phyloP scores from a whole-genome alignment of 2,888 invertebrate species.

The Scaptomyza reducta region DNA sequence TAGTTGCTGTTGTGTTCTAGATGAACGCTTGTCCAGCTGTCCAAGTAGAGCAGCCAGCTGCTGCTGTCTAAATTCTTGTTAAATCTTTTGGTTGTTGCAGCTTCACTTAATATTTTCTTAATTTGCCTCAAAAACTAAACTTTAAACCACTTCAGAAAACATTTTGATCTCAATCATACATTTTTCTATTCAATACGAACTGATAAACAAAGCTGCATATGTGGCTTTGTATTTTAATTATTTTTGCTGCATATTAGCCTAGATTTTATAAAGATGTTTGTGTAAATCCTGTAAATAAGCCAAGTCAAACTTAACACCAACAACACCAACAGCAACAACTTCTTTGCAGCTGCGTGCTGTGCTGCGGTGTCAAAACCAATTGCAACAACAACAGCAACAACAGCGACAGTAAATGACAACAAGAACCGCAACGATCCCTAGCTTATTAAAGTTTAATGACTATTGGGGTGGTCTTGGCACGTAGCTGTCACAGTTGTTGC shows the following conservation, averaged over 20 bases:
- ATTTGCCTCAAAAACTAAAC: background rate
- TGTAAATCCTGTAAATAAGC: constrained; percentile 13
- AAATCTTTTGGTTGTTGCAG: constrained; percentile 32
- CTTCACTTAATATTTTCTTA: constrained; percentile 7
- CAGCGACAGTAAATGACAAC: constrained; percentile 27
- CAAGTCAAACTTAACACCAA: constrained; percentile 19
- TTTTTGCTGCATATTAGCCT: background rate
- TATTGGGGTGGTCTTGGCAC: constrained; percentile 69
- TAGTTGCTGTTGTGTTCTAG: constrained; percentile 27
- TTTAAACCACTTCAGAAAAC: background rate
- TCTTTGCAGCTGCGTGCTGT: constrained; percentile 45
- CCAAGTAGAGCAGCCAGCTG: constrained; percentile 47
- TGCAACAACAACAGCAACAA: constrained; percentile 37
- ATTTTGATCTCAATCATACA: too few relatives aligned
- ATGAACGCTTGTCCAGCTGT: constrained; percentile 33
- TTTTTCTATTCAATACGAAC: too few relatives aligned
- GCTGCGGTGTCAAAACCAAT: constrained; percentile 50
- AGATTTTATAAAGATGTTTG: constrained; percentile 1
- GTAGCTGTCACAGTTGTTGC: constrained; percentile 51
- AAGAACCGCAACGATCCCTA: constrained; percentile 49
- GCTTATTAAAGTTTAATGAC: constrained; percentile 71
- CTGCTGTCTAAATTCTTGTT: constrained; percentile 42
- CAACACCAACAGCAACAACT: constrained; percentile 33
- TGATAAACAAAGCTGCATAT: background rate
- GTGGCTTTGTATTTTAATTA: background rate